phyloP scores from a whole-genome alignment of 1,140 invertebrate genomes.

The Anastatus disparis region DNA sequence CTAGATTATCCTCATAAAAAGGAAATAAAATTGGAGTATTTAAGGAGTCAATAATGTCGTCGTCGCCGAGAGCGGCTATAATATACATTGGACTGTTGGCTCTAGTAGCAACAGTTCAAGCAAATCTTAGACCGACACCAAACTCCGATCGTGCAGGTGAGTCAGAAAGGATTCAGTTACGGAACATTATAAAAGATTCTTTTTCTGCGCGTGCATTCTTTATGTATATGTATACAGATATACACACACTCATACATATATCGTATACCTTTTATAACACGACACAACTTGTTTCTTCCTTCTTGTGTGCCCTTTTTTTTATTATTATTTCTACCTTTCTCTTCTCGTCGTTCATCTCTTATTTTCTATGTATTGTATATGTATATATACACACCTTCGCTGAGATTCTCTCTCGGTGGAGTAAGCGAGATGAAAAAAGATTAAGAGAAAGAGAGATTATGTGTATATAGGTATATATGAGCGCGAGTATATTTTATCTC shows the following conservation, averaged over 20 bases:
- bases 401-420: neutral
- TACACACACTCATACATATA: no score
- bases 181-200: neutral
- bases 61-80: neutral
- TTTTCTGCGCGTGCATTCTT: neutral
- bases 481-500: slow-evolving; percentile 3
- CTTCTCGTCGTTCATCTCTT: no score
- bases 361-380: no score
- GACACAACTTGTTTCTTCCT: neutral
- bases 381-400: no score
- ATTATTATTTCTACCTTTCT: neutral
- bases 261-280: neutral
- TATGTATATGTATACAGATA: neutral
- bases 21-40: neutral
- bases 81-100: neutral
- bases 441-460: neutral
- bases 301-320: neutral
- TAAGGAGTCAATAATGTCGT: neutral
- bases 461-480: neutral
- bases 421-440: neutral
- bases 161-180: no score
- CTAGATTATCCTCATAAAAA: neutral
- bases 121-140: neutral
- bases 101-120: neutral
- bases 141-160: slow-evolving; percentile 25